These are phyloP conservation scores for Buphagus erythrorhynchus DNA, from an alignment of 2,797 vertebrate species.

Conservation along the genomic window DNA sequence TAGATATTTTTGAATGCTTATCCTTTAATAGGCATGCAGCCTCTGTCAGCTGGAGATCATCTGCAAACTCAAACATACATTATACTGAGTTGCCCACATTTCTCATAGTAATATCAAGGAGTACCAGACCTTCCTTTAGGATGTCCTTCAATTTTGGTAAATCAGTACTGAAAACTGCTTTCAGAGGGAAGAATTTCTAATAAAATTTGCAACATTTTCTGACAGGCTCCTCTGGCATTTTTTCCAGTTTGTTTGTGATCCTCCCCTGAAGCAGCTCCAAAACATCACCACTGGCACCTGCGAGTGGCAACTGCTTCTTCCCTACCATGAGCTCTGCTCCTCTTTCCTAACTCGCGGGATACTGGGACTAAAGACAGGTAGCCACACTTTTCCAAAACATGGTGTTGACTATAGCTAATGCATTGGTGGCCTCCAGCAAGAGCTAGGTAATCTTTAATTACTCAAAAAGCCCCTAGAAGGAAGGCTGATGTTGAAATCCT, in stretches of 20 bases:
- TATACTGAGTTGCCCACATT: too few species aligned
- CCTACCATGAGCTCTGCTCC: background rate
- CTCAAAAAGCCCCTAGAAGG: slow-evolving; percentile 9
- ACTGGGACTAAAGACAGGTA: background rate
- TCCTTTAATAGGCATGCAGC: background rate
- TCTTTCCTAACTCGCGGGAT: background rate
- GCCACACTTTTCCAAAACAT: background rate
- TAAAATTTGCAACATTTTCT: background rate
- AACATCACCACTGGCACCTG: background rate
- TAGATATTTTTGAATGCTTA: background rate
- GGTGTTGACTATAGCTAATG: background rate
- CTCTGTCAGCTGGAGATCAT: background rate
- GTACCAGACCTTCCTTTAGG: background rate
- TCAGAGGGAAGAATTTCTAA: background rate
- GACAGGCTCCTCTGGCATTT: background rate
- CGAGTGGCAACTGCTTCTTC: background rate
- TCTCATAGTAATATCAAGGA: background rate
- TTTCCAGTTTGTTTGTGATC: background rate
- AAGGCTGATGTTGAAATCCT: slow-evolving; percentile 49
- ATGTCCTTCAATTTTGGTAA: background rate
- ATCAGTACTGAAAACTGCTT: background rate
- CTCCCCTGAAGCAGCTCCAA: background rate
- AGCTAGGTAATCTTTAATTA: slow-evolving; percentile 1
- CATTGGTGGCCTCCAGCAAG: background rate
- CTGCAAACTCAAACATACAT: background rate